Conservation (phyloP, 1,140 invertebrate species). For the Streblospio benedicti region DNA sequence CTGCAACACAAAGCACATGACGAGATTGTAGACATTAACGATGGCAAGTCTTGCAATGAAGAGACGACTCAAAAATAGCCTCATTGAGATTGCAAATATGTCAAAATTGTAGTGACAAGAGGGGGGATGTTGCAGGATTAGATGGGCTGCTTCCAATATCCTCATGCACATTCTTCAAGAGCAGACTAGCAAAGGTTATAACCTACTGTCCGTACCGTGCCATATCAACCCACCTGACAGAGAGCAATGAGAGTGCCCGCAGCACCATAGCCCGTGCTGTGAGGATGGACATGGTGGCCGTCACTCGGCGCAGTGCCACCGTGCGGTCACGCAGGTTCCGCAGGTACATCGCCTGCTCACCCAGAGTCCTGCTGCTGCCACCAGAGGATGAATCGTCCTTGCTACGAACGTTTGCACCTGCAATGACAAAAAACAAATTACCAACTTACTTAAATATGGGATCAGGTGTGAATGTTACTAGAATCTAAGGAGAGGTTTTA, state of each 20-base stretch:
- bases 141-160: no score
- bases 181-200: no score
- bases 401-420: not conserved
- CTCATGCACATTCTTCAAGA: no score
- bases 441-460: not conserved
- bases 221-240: conserved; percentile 49
- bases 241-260: conserved; percentile 52
- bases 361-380: conserved; percentile 36
- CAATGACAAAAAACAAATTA: not conserved
- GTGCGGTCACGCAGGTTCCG: conserved; percentile 48
- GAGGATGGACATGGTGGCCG: conserved; percentile 51
- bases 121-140: no score
- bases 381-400: conserved; percentile 16
- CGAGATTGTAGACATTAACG: no score
- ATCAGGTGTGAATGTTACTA: not conserved
- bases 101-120: no score
- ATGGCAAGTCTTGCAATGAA: no score
- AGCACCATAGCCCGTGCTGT: conserved; percentile 53
- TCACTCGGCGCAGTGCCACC: conserved; percentile 50
- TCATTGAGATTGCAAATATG: no score
- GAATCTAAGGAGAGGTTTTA: no score
- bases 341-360: conserved; percentile 51
- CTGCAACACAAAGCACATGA: conserved; percentile 35
- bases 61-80: no score
- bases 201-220: no score